Evolutionary conservation across 2,888 invertebrate genomes (phyloP).

Genomic region (Pterostichus madidus): DNA sequence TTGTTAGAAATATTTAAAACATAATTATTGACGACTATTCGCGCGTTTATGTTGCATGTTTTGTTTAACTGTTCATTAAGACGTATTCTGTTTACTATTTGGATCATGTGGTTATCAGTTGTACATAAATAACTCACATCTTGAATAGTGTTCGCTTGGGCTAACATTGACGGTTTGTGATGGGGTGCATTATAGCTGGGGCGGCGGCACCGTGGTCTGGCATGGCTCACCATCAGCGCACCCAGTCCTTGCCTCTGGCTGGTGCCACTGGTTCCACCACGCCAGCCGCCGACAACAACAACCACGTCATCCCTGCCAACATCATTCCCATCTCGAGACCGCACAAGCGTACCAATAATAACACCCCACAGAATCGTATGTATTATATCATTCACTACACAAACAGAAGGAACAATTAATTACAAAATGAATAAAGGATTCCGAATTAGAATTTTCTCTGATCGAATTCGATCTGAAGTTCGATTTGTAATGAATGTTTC

Average conservation of each 20-base stretch:
- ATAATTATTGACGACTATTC: too few relatives aligned
- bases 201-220: constrained; percentile 73
- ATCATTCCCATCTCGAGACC: constrained; percentile 48
- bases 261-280: constrained; percentile 71
- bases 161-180: background rate
- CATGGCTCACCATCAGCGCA: constrained; percentile 81
- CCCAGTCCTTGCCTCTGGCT: constrained; percentile 83
- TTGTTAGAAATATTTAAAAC: too few relatives aligned
- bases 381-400: constrained; percentile 70
- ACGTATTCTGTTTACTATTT: too few relatives aligned
- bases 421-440: too few relatives aligned
- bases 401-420: too few relatives aligned
- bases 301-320: background rate
- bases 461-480: too few relatives aligned
- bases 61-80: too few relatives aligned
- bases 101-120: too few relatives aligned
- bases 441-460: too few relatives aligned
- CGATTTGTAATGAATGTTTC: too few relatives aligned
- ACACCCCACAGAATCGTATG: constrained; percentile 75
- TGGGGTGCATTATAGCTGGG: constrained; percentile 71
- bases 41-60: too few relatives aligned
- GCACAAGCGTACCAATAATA: constrained; percentile 70
- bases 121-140: too few relatives aligned
- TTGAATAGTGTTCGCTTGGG: background rate
- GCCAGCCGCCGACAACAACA: constrained; percentile 52